phyloP scores from a whole-genome alignment of 37 sponge, comb jelly and placozoan genomes.

The Amphimedon queenslandica region DNA sequence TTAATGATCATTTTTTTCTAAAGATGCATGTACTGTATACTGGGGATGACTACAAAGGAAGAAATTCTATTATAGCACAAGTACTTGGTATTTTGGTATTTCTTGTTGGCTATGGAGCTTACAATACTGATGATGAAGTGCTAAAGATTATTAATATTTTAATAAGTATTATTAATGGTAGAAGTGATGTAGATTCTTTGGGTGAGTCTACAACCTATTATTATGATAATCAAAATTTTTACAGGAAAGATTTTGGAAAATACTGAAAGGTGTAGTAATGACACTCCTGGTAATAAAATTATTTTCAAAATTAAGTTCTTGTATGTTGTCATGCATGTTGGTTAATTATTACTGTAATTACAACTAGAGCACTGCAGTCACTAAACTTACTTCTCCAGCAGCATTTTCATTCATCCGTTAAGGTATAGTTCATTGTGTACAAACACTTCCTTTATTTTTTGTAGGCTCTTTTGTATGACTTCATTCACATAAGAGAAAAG shows the following conservation, averaged over 20 bases:
- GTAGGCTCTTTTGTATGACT: not conserved
- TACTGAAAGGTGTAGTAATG: not conserved
- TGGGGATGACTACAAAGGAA: not conserved
- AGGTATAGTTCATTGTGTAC: too few species aligned
- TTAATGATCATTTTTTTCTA: not conserved
- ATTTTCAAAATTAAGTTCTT: not conserved
- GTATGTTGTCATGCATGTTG: not conserved
- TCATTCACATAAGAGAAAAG: not conserved
- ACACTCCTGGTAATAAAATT: not conserved
- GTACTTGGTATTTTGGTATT: not conserved
- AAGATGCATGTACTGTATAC: not conserved
- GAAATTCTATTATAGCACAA: not conserved
- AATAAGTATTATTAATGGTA: not conserved
- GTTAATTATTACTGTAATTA: too few species aligned
- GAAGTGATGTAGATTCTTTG: too few species aligned
- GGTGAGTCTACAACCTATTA: too few species aligned
- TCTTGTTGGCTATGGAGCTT: not conserved
- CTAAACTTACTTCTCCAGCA: too few species aligned
- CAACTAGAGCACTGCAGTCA: too few species aligned
- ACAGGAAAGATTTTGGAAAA: too few species aligned
- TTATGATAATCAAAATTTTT: too few species aligned
- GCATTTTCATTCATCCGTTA: too few species aligned
- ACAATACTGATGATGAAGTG: not conserved
- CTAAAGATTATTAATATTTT: not conserved
- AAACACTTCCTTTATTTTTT: not conserved